Conservation (phyloP, 1,140 invertebrate genomes). For the Physella acuta region DNA sequence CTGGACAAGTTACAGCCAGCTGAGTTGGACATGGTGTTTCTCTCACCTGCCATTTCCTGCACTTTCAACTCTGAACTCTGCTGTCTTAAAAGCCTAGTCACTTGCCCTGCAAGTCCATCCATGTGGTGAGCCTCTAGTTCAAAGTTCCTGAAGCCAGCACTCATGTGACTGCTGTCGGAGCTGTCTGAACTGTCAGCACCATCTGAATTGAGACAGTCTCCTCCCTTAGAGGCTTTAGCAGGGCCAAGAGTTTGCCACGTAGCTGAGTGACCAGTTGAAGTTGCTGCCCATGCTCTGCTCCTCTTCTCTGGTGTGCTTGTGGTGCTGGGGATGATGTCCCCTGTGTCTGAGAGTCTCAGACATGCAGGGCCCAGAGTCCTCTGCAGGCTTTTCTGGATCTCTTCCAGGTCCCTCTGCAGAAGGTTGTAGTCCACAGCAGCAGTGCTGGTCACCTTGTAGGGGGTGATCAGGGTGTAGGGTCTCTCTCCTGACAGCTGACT, state of each 20-base stretch:
- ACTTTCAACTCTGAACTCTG: no score
- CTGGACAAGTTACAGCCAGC: no score
- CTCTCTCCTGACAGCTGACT: conserved; percentile 10
- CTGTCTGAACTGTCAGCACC: conserved; percentile 33
- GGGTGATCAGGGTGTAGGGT: conserved; percentile 18
- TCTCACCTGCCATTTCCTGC: no score
- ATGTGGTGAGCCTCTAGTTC: no score
- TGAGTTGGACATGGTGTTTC: no score
- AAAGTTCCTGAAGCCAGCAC: no score
- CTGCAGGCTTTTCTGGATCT: conserved; percentile 48
- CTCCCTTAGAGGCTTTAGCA: conserved; percentile 4
- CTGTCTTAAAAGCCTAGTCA: no score
- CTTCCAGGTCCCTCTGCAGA: conserved; percentile 45
- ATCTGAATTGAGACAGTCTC: conserved; percentile 27
- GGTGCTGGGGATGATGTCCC: conserved; percentile 40
- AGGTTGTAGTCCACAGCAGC: conserved; percentile 38
- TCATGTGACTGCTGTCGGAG: conserved; percentile 27
- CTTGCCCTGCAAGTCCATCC: no score
- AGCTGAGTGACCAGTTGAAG: conserved; percentile 42
- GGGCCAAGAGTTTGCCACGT: conserved; percentile 35
- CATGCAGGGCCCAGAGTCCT: neutral
- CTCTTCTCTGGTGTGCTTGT: conserved; percentile 29
- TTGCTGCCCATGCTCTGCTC: conserved; percentile 42
- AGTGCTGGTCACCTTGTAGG: neutral
- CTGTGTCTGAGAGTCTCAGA: conserved; percentile 18